Percentiles rank a stretch among this genome's conserved stretches.
Conservation (phyloP, 2,888 invertebrate species). For the Epistrophe eligans region DNA sequence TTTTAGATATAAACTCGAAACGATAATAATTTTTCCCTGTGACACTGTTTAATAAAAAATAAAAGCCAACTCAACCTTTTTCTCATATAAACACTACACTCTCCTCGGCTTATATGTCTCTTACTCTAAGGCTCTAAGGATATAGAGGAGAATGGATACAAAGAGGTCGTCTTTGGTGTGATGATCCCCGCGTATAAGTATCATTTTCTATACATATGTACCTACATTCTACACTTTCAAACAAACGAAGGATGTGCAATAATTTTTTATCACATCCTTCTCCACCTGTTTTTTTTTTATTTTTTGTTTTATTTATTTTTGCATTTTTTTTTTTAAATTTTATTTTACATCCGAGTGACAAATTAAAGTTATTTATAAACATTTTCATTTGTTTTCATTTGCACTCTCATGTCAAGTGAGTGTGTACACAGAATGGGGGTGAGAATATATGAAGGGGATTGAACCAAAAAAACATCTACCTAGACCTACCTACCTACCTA, state of each 20-base stretch:
- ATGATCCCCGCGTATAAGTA: background rate
- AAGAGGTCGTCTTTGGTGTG: background rate
- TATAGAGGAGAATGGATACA: background rate
- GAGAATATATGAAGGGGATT: background rate
- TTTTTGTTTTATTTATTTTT: conserved; percentile 1
- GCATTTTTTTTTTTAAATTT: conserved; percentile 12
- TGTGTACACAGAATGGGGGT: background rate
- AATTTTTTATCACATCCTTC: conserved; percentile 35
- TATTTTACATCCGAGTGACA: conserved; percentile 51
- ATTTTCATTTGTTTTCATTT: conserved; percentile 70
- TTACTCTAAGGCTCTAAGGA: background rate
- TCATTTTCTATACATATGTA: background rate
- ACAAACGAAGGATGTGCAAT: conserved; percentile 29
- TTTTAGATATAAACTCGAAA: conserved; percentile 11
- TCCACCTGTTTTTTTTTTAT: background rate
- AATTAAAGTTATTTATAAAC: conserved; percentile 73
- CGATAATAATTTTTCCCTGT: conserved; percentile 28
- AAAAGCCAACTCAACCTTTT: background rate
- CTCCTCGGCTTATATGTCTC: conserved; percentile 9
- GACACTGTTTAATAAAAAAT: conserved; percentile 26
- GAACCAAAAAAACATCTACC: background rate
- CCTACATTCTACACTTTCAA: background rate
- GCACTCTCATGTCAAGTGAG: conserved; percentile 26
- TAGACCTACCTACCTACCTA: background rate
- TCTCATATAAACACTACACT: background rate